These are phyloP conservation scores for Colletes collaris DNA, from an alignment of 2,888 invertebrate species.

Conservation along the genomic window DNA sequence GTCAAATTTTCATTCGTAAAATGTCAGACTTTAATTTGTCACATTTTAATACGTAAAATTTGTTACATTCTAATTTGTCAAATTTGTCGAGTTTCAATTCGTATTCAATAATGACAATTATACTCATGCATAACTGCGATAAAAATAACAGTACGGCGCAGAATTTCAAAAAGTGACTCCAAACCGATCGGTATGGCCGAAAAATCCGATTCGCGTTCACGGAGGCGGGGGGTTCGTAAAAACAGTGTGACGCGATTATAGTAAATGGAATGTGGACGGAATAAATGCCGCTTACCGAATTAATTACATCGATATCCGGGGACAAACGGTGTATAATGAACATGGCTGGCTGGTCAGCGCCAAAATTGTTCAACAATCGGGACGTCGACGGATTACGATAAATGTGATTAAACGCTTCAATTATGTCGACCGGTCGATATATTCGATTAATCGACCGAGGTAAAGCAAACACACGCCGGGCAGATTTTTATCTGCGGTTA, in stretches of 20 bases:
- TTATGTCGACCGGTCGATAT: constrained; percentile 21
- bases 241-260: not conserved
- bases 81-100: too few relatives aligned
- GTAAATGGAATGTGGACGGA: constrained; percentile 5
- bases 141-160: too few relatives aligned
- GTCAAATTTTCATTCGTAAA: too few relatives aligned
- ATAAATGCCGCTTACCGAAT: constrained; percentile 29
- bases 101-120: too few relatives aligned
- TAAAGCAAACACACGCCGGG: not conserved
- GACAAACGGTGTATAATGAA: constrained; percentile 22
- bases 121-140: too few relatives aligned
- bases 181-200: too few relatives aligned
- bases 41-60: too few relatives aligned
- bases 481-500: constrained; percentile 12
- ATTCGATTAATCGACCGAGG: constrained; percentile 39
- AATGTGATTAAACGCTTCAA: constrained; percentile 37
- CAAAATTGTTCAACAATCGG: constrained; percentile 30
- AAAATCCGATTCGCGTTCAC: too few relatives aligned
- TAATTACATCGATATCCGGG: constrained; percentile 40
- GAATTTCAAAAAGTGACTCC: too few relatives aligned
- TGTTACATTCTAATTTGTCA: too few relatives aligned
- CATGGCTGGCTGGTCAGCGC: constrained; percentile 5
- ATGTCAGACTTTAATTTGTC: too few relatives aligned
- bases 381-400: constrained; percentile 45
- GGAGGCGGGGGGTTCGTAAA: too few relatives aligned